phyloP scores from a whole-genome alignment of 1,140 invertebrate species.

The Drosophila subobscura region DNA sequence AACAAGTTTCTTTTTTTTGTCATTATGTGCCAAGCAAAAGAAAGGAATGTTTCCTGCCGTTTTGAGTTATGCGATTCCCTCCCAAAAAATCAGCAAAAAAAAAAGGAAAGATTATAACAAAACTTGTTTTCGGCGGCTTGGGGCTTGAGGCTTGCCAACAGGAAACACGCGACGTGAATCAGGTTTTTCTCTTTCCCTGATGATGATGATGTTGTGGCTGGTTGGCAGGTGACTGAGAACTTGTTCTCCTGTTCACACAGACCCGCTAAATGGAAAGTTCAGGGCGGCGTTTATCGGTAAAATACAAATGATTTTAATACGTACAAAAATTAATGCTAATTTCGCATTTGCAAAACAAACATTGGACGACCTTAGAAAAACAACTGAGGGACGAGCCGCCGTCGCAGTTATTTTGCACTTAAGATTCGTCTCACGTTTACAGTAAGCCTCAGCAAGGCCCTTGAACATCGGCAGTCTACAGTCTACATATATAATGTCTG shows the following conservation, averaged over 20 bases:
- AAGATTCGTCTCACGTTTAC: constrained; percentile 52
- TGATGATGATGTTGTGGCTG: constrained; percentile 9
- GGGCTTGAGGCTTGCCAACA: constrained; percentile 37
- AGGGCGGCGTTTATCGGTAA: constrained; percentile 18
- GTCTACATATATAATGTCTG: constrained; percentile 28
- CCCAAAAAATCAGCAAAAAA: not conserved
- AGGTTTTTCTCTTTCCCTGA: constrained; percentile 54
- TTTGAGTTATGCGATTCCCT: constrained; percentile 57
- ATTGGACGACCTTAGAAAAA: constrained; percentile 56
- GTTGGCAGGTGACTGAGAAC: constrained; percentile 52
- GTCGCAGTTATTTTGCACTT: constrained; percentile 18
- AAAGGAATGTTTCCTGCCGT: constrained; percentile 48
- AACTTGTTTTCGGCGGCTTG: constrained; percentile 57
- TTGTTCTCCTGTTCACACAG: constrained; percentile 56
- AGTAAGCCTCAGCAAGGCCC: constrained; percentile 45
- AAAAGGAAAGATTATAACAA: constrained; percentile 6
- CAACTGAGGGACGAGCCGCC: constrained; percentile 8
- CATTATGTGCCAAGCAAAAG: constrained; percentile 56
- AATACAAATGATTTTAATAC: constrained; percentile 17
- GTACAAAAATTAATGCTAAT: constrained; percentile 54
- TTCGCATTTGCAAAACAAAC: constrained; percentile 49
- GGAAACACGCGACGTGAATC: constrained; percentile 67
- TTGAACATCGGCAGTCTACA: constrained; percentile 29
- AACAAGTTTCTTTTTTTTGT: constrained; percentile 56
- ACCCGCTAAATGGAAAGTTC: constrained; percentile 52